Conservation (phyloP, 2,113 vertebrate species). For the Peromyscus leucopus region DNA sequence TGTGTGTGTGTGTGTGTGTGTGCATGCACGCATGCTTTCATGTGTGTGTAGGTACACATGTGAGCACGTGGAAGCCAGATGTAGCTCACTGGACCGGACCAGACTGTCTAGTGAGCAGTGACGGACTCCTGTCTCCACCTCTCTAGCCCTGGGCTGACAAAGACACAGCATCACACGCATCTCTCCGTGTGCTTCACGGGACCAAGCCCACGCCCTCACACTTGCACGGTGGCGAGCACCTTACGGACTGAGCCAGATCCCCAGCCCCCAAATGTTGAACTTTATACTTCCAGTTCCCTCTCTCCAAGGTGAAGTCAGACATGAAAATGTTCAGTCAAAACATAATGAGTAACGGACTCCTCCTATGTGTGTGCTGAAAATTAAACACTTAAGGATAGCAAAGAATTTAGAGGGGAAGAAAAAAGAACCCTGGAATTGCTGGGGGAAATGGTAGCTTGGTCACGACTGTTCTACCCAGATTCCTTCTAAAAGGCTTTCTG, state of each 20-base stretch:
- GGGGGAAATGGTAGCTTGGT: not conserved
- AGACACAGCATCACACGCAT: no score
- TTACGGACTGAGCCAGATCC: not conserved
- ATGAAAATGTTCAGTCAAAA: conserved; percentile 35
- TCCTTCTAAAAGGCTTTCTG: conserved; percentile 6
- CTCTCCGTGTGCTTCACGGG: no score
- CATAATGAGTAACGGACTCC: not conserved
- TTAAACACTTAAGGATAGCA: not conserved
- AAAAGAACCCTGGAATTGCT: not conserved
- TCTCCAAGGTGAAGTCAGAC: not conserved
- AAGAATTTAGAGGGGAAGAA: not conserved
- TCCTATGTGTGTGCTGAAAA: not conserved
- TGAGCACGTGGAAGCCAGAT: not conserved
- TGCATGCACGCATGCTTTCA: no score
- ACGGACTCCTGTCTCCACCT: not conserved
- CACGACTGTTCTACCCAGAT: not conserved
- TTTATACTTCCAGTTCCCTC: conserved; percentile 19
- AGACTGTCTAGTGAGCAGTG: not conserved
- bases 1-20: not conserved
- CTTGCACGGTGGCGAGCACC: not conserved
- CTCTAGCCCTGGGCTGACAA: not conserved
- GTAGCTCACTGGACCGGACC: not conserved
- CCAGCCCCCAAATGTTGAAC: not conserved
- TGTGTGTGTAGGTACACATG: not conserved
- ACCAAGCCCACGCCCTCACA: not conserved